Evolutionary conservation across 1,140 invertebrate species (phyloP), one percentile per base, ranked within the genome.

Genomic region (Nomia melanderi): DNA sequence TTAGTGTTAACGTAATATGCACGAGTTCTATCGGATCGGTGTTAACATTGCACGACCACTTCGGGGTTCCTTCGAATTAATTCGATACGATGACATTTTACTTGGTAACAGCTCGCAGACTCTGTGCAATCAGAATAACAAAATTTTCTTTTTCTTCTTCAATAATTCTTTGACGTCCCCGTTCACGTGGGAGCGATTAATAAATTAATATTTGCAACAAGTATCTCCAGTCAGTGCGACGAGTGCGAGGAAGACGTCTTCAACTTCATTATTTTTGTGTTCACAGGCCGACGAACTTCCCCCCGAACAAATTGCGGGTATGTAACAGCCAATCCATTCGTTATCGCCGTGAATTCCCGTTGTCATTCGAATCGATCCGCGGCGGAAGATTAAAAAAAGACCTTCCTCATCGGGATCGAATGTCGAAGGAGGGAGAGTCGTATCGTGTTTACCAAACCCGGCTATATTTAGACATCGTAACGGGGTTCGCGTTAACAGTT

Each of bases 201-300:
- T 36, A 17, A 74, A 31, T 75, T 33, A 36, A 53, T 75, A 23
- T 53, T 27, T 9, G 8, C 11, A 27, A 29, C n/a, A 11, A 25
- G 23, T 6, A 11, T 39, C 20, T n/a, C 9, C 33, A n/a, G 20
- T 39, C 31, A 59, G 23, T 12, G 33, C 2, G 1, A 0, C 17
- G 4, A 62, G 23, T 33, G 12, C n/a, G 14, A 27, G 1, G 5
- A 2, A 14, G 39, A 27, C 8, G 23, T 41, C 27, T 50, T 7
- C 23, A 70, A 53, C 31, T 70, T 62, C 25, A 77, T 33, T 67
- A 14, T 75, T 44, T 66, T 78, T 83, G 78, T 87, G 79, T 86
- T 88, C 66, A 82, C 86, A 95, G 94, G 94, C 93, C 87, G 93
- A 95, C 65, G 94, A 95, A 87, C 90, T 95, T 77, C 94, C 94